A percentile compares a stretch with the other conserved stretches of the same genome.
phyloP scores from a whole-genome alignment of 2,888 invertebrate species.

The Ochropleura plecta region DNA sequence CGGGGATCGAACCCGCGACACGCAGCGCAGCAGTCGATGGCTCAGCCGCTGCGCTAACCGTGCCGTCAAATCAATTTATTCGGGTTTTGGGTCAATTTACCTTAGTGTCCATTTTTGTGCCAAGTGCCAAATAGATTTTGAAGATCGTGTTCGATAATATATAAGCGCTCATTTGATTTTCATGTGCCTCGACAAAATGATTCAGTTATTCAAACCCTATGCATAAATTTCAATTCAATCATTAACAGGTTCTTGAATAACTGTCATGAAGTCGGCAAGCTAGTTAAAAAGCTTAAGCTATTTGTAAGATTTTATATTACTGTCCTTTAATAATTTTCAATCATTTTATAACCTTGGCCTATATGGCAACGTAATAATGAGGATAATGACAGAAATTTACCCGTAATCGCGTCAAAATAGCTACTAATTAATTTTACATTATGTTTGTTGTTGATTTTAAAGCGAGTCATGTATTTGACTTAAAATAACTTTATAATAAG shows the following conservation, averaged over 20 bases:
- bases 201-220: background rate
- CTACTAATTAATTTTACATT: background rate
- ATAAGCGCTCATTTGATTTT: constrained; percentile 3
- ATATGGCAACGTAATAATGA: background rate
- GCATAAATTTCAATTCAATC: background rate
- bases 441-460: background rate
- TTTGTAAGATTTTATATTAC: background rate
- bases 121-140: background rate
- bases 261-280: background rate
- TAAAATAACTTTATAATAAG: background rate
- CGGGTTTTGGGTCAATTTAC: background rate
- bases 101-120: background rate
- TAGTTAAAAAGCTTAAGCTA: background rate
- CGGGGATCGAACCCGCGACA: too few species aligned
- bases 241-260: background rate
- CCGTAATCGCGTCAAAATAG: constrained; percentile 9
- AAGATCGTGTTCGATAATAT: background rate
- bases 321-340: constrained; percentile 6
- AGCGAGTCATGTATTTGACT: constrained; percentile 5
- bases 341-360: constrained; percentile 2
- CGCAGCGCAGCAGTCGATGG: too few species aligned
- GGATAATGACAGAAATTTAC: constrained; percentile 30
- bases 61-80: too few species aligned
- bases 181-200: background rate
- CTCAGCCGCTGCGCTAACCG: too few species aligned